phyloP scores from a whole-genome alignment of 2,888 invertebrate species.

The Scelioninae gen. 1 region DNA sequence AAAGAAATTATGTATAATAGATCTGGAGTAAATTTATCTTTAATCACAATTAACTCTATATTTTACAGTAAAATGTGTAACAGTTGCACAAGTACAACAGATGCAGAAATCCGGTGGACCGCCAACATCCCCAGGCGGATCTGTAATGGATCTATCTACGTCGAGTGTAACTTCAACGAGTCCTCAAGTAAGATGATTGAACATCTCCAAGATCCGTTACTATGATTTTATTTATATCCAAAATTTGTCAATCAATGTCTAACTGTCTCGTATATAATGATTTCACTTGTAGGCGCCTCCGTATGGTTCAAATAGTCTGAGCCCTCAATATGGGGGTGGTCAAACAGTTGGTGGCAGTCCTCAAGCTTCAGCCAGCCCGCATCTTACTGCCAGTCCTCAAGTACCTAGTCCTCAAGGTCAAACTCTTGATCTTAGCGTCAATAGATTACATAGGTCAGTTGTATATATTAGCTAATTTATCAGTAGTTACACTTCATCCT shows the following conservation, averaged over 20 bases:
- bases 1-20: no score
- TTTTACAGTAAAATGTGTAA: conserved; percentile 91
- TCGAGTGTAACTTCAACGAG: conserved; percentile 93
- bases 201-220: not conserved
- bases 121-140: conserved; percentile 90
- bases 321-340: conserved; percentile 89
- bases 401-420: conserved; percentile 96
- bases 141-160: conserved; percentile 94
- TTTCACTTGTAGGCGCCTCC: conserved; percentile 87
- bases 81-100: conserved; percentile 88
- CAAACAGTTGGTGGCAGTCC: conserved; percentile 91
- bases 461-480: no score
- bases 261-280: not conserved
- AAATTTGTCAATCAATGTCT: not conserved
- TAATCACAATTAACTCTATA: not conserved
- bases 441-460: conserved; percentile 92
- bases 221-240: not conserved
- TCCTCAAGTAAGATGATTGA: conserved; percentile 88
- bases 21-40: not conserved
- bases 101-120: conserved; percentile 86
- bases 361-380: conserved; percentile 93
- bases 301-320: conserved; percentile 87
- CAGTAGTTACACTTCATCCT: no score
- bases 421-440: conserved; percentile 94
- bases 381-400: conserved; percentile 93